Evolutionary conservation across 1,140 invertebrate genomes (phyloP).

Genomic region (Reticulitermes speratus): DNA sequence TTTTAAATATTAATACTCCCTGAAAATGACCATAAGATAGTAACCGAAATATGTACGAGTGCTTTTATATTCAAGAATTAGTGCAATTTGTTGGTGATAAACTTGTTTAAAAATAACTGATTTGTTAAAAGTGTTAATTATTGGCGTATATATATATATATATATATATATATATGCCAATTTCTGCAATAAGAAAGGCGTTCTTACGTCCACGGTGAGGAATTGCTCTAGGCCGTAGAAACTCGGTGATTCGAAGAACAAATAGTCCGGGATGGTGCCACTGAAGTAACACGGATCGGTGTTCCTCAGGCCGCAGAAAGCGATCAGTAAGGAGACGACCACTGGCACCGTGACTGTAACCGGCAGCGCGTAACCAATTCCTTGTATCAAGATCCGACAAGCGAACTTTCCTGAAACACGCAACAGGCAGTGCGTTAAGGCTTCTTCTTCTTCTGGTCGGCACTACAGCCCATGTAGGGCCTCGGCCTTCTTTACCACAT

Average conservation of each 20-base stretch:
- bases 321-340: conserved; percentile 81
- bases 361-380: conserved; percentile 93
- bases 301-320: conserved; percentile 81
- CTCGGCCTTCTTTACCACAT: too few relatives aligned
- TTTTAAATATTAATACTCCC: too few relatives aligned
- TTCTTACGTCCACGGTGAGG: conserved; percentile 67
- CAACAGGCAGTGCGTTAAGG: background rate
- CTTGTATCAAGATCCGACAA: conserved; percentile 94
- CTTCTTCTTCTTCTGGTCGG: too few relatives aligned
- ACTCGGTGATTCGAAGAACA: conserved; percentile 85
- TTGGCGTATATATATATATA: too few relatives aligned
- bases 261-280: conserved; percentile 77
- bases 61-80: too few relatives aligned
- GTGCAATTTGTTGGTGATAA: too few relatives aligned
- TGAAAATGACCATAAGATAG: too few relatives aligned
- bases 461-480: too few relatives aligned
- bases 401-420: conserved; percentile 75
- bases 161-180: too few relatives aligned
- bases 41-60: too few relatives aligned
- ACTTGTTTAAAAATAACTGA: too few relatives aligned
- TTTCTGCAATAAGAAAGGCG: background rate
- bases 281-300: conserved; percentile 87
- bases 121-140: too few relatives aligned
- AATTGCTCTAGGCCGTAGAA: conserved; percentile 80
- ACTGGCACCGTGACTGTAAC: conserved; percentile 89